Conservation (phyloP, 2,888 invertebrate species). For the Abscondita cerata region DNA sequence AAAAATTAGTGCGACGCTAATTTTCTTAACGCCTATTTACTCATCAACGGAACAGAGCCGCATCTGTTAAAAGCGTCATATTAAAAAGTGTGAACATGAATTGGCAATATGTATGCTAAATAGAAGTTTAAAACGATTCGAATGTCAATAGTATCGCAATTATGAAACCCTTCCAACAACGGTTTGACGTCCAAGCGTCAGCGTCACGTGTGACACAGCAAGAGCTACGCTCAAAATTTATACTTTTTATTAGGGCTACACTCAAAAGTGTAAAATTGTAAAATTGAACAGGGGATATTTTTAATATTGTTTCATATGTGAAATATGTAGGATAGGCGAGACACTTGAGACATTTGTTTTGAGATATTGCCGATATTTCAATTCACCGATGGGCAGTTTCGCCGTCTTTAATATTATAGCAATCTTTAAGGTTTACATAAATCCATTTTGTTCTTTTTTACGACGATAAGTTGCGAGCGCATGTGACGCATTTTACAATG, state of each 20-base stretch:
- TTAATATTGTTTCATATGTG: slow-evolving; percentile 47
- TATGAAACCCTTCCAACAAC: slow-evolving; percentile 55
- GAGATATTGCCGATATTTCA: slow-evolving; percentile 35
- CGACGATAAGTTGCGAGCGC: background rate
- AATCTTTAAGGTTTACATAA: background rate
- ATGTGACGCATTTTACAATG: background rate
- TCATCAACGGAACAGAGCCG: slow-evolving; percentile 16
- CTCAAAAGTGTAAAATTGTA: slow-evolving; percentile 53
- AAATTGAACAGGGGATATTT: slow-evolving; percentile 44
- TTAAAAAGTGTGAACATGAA: slow-evolving; percentile 54
- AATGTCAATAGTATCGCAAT: slow-evolving; percentile 56
- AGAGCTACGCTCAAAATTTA: slow-evolving; percentile 49
- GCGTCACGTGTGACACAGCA: slow-evolving; percentile 44
- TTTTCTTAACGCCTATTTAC: slow-evolving; percentile 22
- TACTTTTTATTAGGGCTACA: slow-evolving; percentile 48
- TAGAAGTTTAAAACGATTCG: slow-evolving; percentile 53
- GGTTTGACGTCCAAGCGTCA: slow-evolving; percentile 46
- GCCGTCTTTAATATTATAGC: background rate
- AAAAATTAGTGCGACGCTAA: background rate
- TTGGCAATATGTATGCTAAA: slow-evolving; percentile 59
- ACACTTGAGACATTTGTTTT: slow-evolving; percentile 43
- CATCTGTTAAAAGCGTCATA: slow-evolving; percentile 44
- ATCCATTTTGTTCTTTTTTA: background rate
- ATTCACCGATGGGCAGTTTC: slow-evolving; percentile 12
- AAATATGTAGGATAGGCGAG: slow-evolving; percentile 43